Conservation (phyloP, 2,797 vertebrate genomes). For the Pteronotus mesoamericanus region DNA sequence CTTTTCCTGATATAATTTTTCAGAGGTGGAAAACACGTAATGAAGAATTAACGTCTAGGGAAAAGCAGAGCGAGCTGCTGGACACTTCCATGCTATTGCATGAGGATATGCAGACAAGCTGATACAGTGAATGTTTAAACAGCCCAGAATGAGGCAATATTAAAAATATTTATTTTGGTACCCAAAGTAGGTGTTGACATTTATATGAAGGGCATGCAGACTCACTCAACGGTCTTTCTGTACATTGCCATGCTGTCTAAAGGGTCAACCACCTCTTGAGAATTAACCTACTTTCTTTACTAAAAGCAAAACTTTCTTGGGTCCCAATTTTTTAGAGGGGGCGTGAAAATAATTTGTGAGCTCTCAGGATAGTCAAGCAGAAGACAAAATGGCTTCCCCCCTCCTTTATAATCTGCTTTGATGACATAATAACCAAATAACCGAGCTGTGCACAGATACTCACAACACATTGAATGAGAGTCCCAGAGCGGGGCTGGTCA, state of each 20-base stretch:
- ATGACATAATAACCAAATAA: neutral
- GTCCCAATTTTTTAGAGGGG: neutral
- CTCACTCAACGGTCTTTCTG: constrained; percentile 8
- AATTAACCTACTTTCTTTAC: constrained; percentile 63
- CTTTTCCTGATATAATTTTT: neutral
- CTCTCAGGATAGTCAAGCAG: constrained; percentile 28
- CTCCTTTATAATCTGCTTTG: neutral
- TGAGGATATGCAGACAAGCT: neutral
- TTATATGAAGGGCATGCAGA: constrained; percentile 37
- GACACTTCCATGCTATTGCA: neutral
- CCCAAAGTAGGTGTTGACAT: constrained; percentile 63
- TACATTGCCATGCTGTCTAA: neutral
- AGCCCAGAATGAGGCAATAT: constrained; percentile 31
- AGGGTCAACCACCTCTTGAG: constrained; percentile 44
- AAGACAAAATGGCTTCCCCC: constrained; percentile 12
- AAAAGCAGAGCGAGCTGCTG: neutral
- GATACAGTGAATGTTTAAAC: neutral
- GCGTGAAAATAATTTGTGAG: constrained; percentile 31
- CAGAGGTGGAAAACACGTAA: neutral
- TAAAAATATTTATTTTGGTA: constrained; percentile 56
- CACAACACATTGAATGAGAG: neutral
- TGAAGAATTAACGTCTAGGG: neutral
- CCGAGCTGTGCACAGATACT: neutral
- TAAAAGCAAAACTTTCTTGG: constrained; percentile 64
- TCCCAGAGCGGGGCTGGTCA: neutral